phyloP scores from a whole-genome alignment of 2,888 invertebrate genomes.

The Andrena praecox region DNA sequence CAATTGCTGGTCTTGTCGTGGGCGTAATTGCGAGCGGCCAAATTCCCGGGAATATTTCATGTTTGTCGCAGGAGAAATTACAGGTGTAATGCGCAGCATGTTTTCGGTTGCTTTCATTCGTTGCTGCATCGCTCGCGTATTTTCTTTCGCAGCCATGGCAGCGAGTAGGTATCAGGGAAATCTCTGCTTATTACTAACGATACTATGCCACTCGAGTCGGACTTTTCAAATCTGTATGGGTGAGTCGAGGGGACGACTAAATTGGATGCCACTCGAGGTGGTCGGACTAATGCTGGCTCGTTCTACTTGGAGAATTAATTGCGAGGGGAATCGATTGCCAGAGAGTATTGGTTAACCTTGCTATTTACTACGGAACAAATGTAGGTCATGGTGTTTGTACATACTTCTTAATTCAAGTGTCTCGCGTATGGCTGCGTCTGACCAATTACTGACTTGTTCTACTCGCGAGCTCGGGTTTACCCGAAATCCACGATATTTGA shows the following conservation, averaged over 20 bases:
- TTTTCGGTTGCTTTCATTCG: background rate
- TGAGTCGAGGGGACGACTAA: no score
- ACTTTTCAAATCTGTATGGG: no score
- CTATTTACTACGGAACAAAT: background rate
- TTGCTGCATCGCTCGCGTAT: background rate
- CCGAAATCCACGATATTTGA: background rate
- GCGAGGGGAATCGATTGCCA: background rate
- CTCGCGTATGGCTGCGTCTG: background rate
- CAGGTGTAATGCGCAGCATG: background rate
- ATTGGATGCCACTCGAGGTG: background rate
- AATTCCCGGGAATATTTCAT: slow-evolving; percentile 6
- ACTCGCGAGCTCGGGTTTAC: background rate
- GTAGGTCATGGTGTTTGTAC: background rate
- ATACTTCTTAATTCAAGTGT: background rate
- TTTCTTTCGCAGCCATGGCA: background rate
- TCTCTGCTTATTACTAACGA: background rate
- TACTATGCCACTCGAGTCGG: no score
- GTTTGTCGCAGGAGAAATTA: background rate
- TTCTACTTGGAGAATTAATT: slow-evolving; percentile 27
- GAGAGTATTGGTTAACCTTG: slow-evolving; percentile 5
- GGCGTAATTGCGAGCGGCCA: slow-evolving; percentile 24
- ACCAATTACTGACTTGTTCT: background rate
- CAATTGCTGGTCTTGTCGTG: slow-evolving; percentile 9
- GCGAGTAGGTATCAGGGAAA: background rate
- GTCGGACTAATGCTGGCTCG: slow-evolving; percentile 14